Evolutionary conservation across 2,113 vertebrate species (phyloP).

Genomic region (Prunella himalayana): DNA sequence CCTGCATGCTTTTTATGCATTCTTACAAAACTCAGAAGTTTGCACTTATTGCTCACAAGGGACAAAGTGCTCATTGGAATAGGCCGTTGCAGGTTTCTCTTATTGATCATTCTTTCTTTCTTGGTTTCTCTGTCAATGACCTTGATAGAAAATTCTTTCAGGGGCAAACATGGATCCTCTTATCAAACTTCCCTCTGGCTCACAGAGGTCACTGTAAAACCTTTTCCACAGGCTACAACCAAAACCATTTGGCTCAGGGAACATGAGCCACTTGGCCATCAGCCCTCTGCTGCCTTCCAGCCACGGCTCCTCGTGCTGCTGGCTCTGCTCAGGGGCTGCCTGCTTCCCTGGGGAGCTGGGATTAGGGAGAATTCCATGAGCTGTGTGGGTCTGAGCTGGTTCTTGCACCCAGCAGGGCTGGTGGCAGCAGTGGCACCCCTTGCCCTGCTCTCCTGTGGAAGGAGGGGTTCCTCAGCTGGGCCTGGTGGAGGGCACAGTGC

Average conservation of each 20-base stretch:
- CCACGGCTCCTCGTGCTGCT: fast-evolving
- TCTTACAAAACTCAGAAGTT: background rate
- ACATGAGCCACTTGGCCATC: background rate
- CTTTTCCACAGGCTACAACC: background rate
- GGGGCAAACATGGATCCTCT: background rate
- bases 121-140: background rate
- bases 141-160: background rate
- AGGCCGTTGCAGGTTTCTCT: background rate
- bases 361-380: background rate
- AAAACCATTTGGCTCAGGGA: background rate
- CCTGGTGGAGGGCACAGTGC: background rate
- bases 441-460: background rate
- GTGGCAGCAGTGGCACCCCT: background rate
- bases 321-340: too few relatives aligned
- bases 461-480: background rate
- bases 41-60: background rate
- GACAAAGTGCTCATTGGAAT: background rate
- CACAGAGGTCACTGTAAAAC: background rate
- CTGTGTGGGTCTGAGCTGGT: background rate
- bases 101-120: background rate
- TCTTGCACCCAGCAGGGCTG: background rate
- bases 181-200: background rate
- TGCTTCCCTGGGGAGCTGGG: background rate
- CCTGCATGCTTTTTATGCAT: background rate
- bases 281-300: background rate